phyloP scores from a whole-genome alignment of 2,797 vertebrate species.

The Pteronotus mesoamericanus region DNA sequence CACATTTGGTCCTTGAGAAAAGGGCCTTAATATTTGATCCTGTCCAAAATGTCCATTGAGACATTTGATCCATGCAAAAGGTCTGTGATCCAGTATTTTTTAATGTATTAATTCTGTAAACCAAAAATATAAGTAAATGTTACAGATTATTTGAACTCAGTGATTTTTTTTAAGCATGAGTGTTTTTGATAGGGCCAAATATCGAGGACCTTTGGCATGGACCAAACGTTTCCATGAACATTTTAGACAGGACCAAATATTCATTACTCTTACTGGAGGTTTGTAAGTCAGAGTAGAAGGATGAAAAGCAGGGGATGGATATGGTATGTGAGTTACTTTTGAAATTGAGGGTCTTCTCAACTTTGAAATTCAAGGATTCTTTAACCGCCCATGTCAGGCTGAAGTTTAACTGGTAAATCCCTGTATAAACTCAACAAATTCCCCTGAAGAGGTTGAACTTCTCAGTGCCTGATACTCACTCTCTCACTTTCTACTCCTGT shows the following conservation, averaged over 20 bases:
- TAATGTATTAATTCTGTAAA: neutral
- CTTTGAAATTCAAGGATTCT: neutral
- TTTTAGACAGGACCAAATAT: neutral
- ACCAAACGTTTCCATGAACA: neutral
- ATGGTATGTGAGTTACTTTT: neutral
- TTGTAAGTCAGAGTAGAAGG: neutral
- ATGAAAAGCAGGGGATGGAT: neutral
- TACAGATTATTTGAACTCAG: neutral
- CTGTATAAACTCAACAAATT: neutral
- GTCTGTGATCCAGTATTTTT: neutral
- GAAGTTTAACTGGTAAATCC: neutral
- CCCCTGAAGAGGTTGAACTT: neutral
- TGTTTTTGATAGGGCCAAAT: neutral
- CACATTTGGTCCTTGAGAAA: neutral
- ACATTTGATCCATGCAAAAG: neutral
- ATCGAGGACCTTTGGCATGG: neutral
- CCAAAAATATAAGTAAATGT: neutral
- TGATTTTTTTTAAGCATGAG: neutral
- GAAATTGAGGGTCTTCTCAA: neutral
- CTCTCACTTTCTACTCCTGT: too few relatives aligned
- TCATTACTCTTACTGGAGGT: neutral
- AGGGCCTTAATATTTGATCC: neutral
- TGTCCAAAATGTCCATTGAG: neutral
- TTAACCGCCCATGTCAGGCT: neutral
- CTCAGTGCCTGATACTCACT: neutral